phyloP scores from a whole-genome alignment of 2,797 vertebrate genomes.

The Smutsia gigantea region DNA sequence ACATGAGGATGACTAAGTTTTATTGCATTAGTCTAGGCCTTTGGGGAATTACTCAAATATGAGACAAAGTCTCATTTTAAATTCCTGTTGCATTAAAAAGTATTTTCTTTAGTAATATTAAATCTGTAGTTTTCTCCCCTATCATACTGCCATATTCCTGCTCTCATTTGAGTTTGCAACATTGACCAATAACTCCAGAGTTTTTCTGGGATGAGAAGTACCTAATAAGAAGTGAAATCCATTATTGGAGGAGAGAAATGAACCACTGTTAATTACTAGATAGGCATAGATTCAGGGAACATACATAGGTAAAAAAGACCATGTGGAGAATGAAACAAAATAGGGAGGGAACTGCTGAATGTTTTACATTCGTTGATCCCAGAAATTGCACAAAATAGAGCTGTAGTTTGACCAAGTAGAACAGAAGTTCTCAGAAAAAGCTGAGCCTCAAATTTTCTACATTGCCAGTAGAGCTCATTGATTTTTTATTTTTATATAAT shows the following conservation, averaged over 20 bases:
- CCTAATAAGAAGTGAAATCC: neutral
- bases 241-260: neutral
- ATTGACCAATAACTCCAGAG: neutral
- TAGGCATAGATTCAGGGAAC: neutral
- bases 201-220: neutral
- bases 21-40: neutral
- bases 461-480: neutral
- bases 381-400: neutral
- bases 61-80: neutral
- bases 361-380: neutral
- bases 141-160: neutral
- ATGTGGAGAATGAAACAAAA: neutral
- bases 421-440: neutral
- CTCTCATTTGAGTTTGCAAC: neutral
- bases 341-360: neutral
- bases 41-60: neutral
- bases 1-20: neutral
- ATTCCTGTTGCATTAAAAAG: neutral
- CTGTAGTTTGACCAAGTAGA: neutral
- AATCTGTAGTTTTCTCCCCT: neutral
- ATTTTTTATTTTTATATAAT: neutral
- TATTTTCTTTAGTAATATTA: neutral
- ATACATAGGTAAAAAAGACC: neutral
- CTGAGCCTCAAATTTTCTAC: neutral
- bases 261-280: neutral